Evolutionary conservation across 2,888 invertebrate genomes (phyloP), one percentile per base, ranked within the genome.

Genomic region (Tethea ocularis): DNA sequence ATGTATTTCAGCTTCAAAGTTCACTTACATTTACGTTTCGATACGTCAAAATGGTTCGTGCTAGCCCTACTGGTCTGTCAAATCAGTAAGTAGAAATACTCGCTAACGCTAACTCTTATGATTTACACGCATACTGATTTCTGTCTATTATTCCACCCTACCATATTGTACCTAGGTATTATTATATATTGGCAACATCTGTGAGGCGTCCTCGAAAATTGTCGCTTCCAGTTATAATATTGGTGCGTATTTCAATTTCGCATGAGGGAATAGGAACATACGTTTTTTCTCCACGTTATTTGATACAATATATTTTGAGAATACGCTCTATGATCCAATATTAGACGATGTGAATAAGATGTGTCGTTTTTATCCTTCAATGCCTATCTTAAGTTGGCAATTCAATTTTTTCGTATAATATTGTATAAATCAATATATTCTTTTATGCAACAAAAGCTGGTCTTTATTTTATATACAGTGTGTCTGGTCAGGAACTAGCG

Each of bases 171-270:
- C n/a, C n/a, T n/a, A n/a, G n/a, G n/a, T n/a, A 77, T 82, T 82
- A 78, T 79, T 78, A 78, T 80, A 66, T 74, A 82, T 79, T 62
- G 77, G 61, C 71, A 74, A 73, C 86, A 84, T 81, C 80, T 84
- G 84, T 69, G 80, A 74, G 79, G 75, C 75, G 68, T 70, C 69
- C 59, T 73, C 75, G 77, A 78, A 80, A 81, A 83, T 80, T 80
- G 81, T 72, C 80, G 78, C 73, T 60, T 57, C 62, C 69, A 67
- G 69, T 70, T 73, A 74, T 73, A 74, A 70, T 72, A 61, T 36
- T 10, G 46, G 63, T 60, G 64, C 66, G 69, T 70, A 74, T 69
- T 77, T 70, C 74, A 72, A 72, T 77, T 74, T 75, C 64, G 67
- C 68, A 65, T 41, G 61, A 57, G 24, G n/a, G 57, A 52, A 41